phyloP scores from a whole-genome alignment of 2,888 invertebrate species.

The Meteorus cinctellus region DNA sequence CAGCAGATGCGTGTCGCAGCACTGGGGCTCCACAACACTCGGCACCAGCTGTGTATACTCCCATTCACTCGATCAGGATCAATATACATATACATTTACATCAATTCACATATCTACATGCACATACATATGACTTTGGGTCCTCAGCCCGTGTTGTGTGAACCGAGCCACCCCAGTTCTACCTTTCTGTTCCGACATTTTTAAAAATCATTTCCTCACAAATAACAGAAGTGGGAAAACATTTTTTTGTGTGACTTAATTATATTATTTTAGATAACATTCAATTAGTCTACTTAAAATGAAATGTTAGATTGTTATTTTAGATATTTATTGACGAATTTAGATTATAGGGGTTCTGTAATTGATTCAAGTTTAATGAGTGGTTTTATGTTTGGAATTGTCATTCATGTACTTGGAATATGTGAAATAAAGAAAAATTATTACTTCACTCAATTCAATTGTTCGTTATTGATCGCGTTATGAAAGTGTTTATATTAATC shows the following conservation, averaged over 20 bases:
- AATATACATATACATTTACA: constrained; percentile 36
- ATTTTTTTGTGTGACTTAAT: neutral
- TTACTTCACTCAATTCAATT: no score
- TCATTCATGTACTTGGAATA: no score
- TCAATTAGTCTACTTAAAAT: no score
- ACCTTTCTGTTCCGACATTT: constrained; percentile 29
- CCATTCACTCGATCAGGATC: constrained; percentile 41
- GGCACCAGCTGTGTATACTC: constrained; percentile 50
- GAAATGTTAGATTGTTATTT: no score
- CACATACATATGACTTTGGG: neutral
- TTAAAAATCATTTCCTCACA: constrained; percentile 8
- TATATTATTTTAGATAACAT: no score
- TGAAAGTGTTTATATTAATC: no score
- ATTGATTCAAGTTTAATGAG: no score
- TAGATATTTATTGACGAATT: no score
- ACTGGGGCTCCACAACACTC: constrained; percentile 14
- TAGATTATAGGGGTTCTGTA: no score
- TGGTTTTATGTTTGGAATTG: no score
- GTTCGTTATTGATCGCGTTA: no score
- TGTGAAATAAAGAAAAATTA: no score
- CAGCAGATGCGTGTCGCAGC: constrained; percentile 32
- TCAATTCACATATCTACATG: neutral
- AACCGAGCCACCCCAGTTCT: constrained; percentile 12
- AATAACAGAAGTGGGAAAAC: neutral
- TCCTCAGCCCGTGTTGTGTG: neutral